These are phyloP conservation scores for Dasypogon diadema DNA, from an alignment of 2,888 invertebrate genomes.

Conservation along the genomic window DNA sequence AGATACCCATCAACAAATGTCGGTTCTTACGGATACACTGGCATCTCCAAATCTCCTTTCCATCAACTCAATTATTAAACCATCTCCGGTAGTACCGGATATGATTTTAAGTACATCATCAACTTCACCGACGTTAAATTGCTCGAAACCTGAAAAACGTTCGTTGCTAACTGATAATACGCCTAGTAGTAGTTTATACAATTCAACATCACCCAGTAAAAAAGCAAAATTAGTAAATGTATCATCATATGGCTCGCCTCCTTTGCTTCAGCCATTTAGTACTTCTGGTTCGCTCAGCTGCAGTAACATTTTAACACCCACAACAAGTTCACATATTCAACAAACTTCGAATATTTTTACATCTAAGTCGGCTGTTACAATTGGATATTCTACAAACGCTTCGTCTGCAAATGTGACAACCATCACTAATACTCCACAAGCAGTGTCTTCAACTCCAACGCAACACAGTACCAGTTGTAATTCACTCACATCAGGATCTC, in stretches of 20 bases:
- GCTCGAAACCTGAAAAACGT: constrained; percentile 53
- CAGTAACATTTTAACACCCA: constrained; percentile 22
- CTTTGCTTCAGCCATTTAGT: constrained; percentile 48
- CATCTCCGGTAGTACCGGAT: constrained; percentile 67
- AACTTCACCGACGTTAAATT: constrained; percentile 55
- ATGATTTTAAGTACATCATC: constrained; percentile 64
- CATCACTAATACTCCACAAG: constrained; percentile 16
- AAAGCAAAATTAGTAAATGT: constrained; percentile 49
- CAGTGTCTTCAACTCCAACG: neutral
- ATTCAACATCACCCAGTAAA: constrained; percentile 53
- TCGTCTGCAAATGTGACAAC: constrained; percentile 7
- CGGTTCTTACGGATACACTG: constrained; percentile 34
- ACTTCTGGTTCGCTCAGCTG: constrained; percentile 38
- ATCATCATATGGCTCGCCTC: constrained; percentile 3
- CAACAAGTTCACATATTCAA: constrained; percentile 9
- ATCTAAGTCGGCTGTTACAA: neutral
- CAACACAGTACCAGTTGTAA: constrained; percentile 23
- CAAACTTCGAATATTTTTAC: constrained; percentile 17
- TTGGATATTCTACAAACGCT: neutral
- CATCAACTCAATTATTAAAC: constrained; percentile 68
- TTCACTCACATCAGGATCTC: constrained; percentile 49
- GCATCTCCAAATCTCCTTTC: constrained; percentile 64
- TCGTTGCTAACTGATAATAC: constrained; percentile 18
- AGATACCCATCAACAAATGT: constrained; percentile 53
- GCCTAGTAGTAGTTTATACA: constrained; percentile 35